Evolutionary conservation across 2,888 invertebrate genomes (phyloP), one percentile per base, ranked within the genome.

Genomic region (Heterodera filipjevi): DNA sequence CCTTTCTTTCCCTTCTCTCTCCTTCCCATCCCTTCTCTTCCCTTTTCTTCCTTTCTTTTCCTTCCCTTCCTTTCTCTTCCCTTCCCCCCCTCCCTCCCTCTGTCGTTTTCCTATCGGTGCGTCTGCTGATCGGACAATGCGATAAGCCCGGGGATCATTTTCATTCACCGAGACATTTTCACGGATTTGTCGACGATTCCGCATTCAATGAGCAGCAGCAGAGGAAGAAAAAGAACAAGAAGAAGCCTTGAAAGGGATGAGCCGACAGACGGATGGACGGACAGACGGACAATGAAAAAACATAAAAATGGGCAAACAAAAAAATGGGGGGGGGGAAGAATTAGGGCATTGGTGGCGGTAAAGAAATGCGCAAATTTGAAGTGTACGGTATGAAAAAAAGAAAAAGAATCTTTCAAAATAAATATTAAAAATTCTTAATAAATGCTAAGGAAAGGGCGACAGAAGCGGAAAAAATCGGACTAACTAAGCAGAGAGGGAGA

Each of bases 71-170:
- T n/a, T 8, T 27, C 59, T n/a, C 59, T 27, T 59, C 59, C n/a
- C 27, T 22, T 6, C 53, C 59, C 59, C 59, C 59, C 59, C n/a
- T 27, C 59, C 59, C n/a, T 6, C 59, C 59, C 59, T 10, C 27
- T 10, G 59, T 10, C n/a, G 3, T 6, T 3, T 22, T 22, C 59
- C 1, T 27, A n/a, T 27, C 59, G 27, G 59, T 6, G 27, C 59
- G 59, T 59, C 59, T 59, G 59, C 59, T 59, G 59, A 59, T 59
- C 59, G 59, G 59, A 59, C 59, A 59, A 59, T n/a, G 59, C 59
- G 59, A 59, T 59, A 59, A 59, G 59, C 59, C 59, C n/a, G n/a
- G n/a, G 49, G n/a, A n/a, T n/a, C n/a, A n/a, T n/a, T n/a, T n/a
- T n/a, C n/a, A 19, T 27, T n/a, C 27, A 10, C n/a, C 8, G 27